Evolutionary conservation across 2,888 invertebrate genomes (phyloP).

Genomic region (Rhyacophila evoluta): DNA sequence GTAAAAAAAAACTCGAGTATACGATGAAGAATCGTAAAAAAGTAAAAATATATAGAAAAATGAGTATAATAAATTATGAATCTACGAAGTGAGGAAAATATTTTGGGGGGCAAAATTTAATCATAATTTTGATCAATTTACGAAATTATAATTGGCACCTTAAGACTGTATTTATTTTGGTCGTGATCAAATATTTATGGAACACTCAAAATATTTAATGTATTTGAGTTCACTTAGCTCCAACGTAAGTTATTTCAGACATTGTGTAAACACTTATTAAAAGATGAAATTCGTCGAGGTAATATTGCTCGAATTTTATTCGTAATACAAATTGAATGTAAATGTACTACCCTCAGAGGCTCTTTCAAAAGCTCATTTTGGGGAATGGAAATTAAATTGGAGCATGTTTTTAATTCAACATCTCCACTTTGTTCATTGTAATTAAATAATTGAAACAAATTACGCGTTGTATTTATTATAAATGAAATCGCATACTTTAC

Average conservation of each 20-base stretch:
- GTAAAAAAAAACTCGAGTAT: background rate
- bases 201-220: background rate
- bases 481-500: too few species aligned
- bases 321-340: background rate
- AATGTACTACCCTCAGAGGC: too few species aligned
- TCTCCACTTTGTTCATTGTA: too few species aligned
- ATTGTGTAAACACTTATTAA: slow-evolving; percentile 1
- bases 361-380: too few species aligned
- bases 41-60: too few species aligned
- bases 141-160: background rate
- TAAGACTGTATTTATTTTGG: background rate
- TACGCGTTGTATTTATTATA: too few species aligned
- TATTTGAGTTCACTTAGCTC: background rate
- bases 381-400: too few species aligned
- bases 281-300: background rate
- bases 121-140: background rate
- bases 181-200: background rate
- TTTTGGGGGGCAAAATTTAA: background rate
- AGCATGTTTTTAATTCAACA: too few species aligned
- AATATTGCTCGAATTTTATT: background rate
- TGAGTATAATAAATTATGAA: too few species aligned
- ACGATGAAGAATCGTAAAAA: too few species aligned
- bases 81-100: too few species aligned
- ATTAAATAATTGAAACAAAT: too few species aligned
- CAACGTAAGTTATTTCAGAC: background rate